Evolutionary conservation across 2,888 invertebrate species (phyloP).

Genomic region (Scaptomyza caliginosa): DNA sequence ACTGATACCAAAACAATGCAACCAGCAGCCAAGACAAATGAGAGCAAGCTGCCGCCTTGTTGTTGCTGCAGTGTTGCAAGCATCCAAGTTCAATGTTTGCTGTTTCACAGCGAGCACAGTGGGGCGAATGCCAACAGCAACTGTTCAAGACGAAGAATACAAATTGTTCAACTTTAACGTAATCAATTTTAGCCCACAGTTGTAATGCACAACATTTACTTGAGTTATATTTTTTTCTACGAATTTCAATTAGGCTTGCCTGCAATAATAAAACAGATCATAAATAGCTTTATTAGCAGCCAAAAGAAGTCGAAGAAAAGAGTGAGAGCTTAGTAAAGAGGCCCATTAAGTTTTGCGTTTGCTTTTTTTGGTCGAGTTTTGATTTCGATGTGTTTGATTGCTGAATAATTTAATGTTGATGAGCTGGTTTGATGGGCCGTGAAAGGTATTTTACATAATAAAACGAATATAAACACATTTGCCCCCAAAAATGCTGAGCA

Average conservation of each 20-base stretch:
- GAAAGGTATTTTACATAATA: conserved; percentile 79
- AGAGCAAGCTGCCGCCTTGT: conserved; percentile 55
- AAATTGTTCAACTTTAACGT: background rate
- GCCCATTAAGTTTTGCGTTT: background rate
- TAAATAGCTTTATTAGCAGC: conserved; percentile 59
- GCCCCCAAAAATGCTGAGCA: conserved; percentile 37
- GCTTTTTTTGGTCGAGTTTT: conserved; percentile 9
- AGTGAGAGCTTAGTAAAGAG: conserved; percentile 1
- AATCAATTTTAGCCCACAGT: too few relatives aligned
- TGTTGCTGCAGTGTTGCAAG: conserved; percentile 20
- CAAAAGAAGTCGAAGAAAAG: background rate
- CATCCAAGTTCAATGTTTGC: conserved; percentile 57
- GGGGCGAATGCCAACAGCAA: conserved; percentile 4
- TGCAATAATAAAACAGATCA: conserved; percentile 37
- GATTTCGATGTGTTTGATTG: conserved; percentile 55
- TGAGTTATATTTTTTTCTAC: conserved; percentile 5
- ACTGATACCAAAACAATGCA: conserved; percentile 41
- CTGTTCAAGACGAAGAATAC: background rate
- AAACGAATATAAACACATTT: conserved; percentile 65
- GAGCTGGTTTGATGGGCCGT: conserved; percentile 62
- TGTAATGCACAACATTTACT: background rate
- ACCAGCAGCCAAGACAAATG: conserved; percentile 53
- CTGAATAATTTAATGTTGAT: conserved; percentile 73
- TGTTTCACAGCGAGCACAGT: conserved; percentile 41
- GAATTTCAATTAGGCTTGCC: conserved; percentile 34